A percentile compares a stretch with the other conserved stretches of the same genome.
These are phyloP conservation scores for Oncopeltus fasciatus DNA, from an alignment of 1,140 invertebrate species.

Conservation along the genomic window DNA sequence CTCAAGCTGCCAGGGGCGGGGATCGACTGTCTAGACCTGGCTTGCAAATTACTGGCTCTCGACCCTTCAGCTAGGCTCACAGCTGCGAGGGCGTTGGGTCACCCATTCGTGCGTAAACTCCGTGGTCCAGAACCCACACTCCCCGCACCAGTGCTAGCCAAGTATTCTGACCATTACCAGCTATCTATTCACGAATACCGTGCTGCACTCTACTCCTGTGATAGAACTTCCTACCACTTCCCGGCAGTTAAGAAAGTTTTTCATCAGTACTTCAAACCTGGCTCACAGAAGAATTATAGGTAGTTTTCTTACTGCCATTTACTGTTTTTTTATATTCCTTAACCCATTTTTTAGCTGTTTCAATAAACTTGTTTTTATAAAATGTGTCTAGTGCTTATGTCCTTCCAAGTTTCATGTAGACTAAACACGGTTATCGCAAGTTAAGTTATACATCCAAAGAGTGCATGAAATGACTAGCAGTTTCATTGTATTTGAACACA, in stretches of 20 bases:
- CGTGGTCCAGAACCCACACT: conserved; percentile 45
- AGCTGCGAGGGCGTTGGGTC: conserved; percentile 66
- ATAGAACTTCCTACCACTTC: background rate
- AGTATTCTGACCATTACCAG: conserved; percentile 75
- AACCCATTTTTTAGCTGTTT: no score
- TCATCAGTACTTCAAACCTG: no score
- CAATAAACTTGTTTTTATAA: no score
- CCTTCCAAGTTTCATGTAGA: no score
- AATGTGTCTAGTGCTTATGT: no score
- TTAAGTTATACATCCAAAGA: no score
- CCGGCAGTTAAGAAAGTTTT: background rate
- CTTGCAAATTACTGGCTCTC: conserved; percentile 71
- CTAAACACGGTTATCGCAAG: no score
- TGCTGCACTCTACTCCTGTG: conserved; percentile 64
- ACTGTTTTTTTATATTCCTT: no score
- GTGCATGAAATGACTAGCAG: no score
- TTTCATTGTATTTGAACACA: no score
- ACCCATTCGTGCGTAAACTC: conserved; percentile 45
- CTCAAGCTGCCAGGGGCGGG: conserved; percentile 31
- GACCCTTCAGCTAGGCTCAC: conserved; percentile 75
- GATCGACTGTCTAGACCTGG: conserved; percentile 43
- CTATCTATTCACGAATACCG: conserved; percentile 82
- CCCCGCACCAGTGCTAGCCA: conserved; percentile 44
- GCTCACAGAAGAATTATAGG: no score
- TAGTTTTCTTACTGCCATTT: no score